Percentiles rank a stretch among this genome's conserved stretches.
phyloP scores from a whole-genome alignment of 2,797 vertebrate species.

The Bucorvus abyssinicus region DNA sequence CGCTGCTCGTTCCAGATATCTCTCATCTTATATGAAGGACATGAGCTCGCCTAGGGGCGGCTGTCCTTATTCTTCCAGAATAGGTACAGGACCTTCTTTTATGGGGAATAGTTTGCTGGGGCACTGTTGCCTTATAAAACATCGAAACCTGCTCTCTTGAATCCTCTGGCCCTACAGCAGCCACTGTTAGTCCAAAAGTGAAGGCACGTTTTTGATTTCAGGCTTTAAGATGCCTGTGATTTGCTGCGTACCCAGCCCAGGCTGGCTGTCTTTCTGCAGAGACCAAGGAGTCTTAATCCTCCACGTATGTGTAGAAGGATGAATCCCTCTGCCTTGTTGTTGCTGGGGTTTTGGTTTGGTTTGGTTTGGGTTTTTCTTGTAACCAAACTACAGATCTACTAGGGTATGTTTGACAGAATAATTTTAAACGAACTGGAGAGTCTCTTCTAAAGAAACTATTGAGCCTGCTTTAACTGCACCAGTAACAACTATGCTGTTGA shows the following conservation, averaged over 20 bases:
- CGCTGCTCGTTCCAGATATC: background rate
- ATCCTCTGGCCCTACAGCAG: background rate
- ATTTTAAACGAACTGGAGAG: background rate
- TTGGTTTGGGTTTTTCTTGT: background rate
- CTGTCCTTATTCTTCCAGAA: background rate
- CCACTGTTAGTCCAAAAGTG: background rate
- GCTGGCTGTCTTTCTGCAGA: background rate
- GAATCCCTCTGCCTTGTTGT: accelerated
- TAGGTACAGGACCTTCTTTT: background rate
- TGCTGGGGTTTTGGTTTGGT: background rate
- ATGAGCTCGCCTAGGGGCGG: background rate
- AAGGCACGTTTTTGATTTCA: background rate
- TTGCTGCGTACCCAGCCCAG: background rate
- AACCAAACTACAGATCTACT: background rate
- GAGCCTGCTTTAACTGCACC: background rate
- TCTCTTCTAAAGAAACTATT: background rate
- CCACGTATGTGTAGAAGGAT: background rate
- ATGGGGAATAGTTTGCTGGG: background rate
- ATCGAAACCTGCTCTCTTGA: background rate
- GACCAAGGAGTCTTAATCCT: background rate
- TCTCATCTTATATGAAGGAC: background rate
- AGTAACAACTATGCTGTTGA: background rate
- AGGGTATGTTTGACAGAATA: background rate
- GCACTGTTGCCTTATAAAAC: background rate
- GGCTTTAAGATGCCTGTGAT: background rate